Conservation (phyloP, 2,888 invertebrate species). For the Hemithea aestivaria region DNA sequence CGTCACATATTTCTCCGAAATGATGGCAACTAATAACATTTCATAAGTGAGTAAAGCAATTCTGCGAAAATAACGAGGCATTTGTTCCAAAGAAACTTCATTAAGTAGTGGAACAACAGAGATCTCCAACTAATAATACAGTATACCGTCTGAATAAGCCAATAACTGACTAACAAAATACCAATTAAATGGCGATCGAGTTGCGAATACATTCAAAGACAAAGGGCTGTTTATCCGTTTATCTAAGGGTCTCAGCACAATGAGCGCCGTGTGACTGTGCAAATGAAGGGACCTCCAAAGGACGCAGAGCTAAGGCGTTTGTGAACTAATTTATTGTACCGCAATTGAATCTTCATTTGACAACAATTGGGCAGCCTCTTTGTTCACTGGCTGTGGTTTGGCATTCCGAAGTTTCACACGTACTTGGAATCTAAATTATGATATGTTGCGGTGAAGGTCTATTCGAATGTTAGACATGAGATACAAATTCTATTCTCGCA, state of each 20-base stretch:
- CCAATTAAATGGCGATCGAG: constrained; percentile 43
- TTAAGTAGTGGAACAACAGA: too few relatives aligned
- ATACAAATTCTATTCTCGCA: too few relatives aligned
- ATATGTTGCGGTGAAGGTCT: background rate
- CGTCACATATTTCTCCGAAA: too few relatives aligned
- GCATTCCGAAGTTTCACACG: constrained; percentile 19
- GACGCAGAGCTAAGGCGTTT: constrained; percentile 32
- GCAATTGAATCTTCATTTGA: constrained; percentile 77
- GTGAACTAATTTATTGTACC: constrained; percentile 52
- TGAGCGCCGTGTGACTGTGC: constrained; percentile 42
- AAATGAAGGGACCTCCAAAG: constrained; percentile 53
- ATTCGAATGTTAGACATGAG: too few relatives aligned
- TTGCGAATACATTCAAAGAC: constrained; percentile 44
- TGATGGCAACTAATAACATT: too few relatives aligned
- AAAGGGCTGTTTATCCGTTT: constrained; percentile 48
- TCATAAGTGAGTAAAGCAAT: too few relatives aligned
- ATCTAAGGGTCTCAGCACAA: constrained; percentile 41
- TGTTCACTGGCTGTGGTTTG: constrained; percentile 39
- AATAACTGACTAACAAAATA: constrained; percentile 37
- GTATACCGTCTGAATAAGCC: constrained; percentile 17
- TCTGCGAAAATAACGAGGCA: background rate
- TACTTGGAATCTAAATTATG: constrained; percentile 6
- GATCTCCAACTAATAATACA: background rate
- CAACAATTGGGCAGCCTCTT: constrained; percentile 65
- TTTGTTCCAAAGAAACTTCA: too few relatives aligned